These are phyloP conservation scores for Ivindomyrus marchei DNA, from an alignment of 2,113 vertebrate species.

Conservation along the genomic window DNA sequence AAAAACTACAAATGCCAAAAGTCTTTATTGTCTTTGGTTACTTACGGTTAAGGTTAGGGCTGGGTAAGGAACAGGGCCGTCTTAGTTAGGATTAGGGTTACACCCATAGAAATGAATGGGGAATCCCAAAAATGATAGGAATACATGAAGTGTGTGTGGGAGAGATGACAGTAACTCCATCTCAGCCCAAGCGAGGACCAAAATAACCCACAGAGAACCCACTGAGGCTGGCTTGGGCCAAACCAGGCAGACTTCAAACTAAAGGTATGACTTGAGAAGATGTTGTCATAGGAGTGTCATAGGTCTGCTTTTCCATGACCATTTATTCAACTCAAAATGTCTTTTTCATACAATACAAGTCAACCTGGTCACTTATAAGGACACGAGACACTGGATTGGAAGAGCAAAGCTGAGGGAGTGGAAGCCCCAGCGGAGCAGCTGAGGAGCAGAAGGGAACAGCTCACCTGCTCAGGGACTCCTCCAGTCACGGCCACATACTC, in stretches of 20 bases:
- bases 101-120: background rate
- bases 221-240: background rate
- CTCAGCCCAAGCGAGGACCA: background rate
- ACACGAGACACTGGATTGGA: background rate
- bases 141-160: background rate
- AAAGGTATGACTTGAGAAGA: background rate
- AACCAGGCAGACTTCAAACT: background rate
- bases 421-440: background rate
- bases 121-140: background rate
- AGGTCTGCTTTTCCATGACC: background rate
- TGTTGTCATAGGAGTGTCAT: background rate
- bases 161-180: background rate
- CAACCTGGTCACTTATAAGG: background rate
- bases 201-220: background rate
- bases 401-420: background rate
- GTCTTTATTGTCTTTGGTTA: background rate
- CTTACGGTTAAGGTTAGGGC: background rate
- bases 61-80: background rate
- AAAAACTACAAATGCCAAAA: background rate
- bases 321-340: background rate
- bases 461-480: slow-evolving; percentile 73
- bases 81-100: background rate
- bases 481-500: slow-evolving; percentile 69
- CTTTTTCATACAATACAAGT: background rate
- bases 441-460: slow-evolving; percentile 18